Conservation (phyloP, 2,888 invertebrate genomes). For the Aproaerema taeniolella region DNA sequence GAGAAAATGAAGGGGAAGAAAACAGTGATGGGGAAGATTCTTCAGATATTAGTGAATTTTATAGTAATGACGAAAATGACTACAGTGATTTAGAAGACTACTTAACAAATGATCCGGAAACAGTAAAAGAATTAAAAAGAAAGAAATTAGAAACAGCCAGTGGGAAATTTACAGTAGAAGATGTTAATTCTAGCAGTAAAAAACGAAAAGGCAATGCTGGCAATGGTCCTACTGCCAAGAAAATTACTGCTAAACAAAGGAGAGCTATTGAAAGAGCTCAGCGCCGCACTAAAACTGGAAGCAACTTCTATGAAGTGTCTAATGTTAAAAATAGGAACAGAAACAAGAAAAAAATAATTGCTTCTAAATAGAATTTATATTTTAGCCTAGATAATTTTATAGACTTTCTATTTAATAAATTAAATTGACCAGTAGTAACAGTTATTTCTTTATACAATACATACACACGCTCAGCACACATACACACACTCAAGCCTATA, state of each 20-base stretch:
- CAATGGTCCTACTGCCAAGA: constrained; percentile 47
- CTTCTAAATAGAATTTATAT: constrained; percentile 3
- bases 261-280: constrained; percentile 85
- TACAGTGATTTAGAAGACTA: constrained; percentile 72
- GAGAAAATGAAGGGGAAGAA: constrained; percentile 29
- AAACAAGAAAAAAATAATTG: constrained; percentile 81
- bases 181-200: constrained; percentile 55
- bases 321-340: constrained; percentile 94
- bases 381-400: no score
- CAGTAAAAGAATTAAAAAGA: constrained; percentile 63
- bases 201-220: constrained; percentile 38
- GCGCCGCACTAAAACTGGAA: constrained; percentile 89
- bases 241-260: constrained; percentile 86
- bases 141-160: constrained; percentile 71
- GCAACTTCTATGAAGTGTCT: constrained; percentile 91
- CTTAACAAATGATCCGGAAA: constrained; percentile 61
- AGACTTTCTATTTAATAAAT: no score
- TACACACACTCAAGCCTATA: no score
- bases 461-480: no score
- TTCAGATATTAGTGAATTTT: constrained; percentile 81
- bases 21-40: constrained; percentile 60
- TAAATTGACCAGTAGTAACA: no score
- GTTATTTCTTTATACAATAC: no score
- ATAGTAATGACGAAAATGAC: constrained; percentile 80
- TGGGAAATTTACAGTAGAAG: constrained; percentile 74